Evolutionary conservation across 1,140 invertebrate species (phyloP).

Genomic region (Drosophila neocordata): DNA sequence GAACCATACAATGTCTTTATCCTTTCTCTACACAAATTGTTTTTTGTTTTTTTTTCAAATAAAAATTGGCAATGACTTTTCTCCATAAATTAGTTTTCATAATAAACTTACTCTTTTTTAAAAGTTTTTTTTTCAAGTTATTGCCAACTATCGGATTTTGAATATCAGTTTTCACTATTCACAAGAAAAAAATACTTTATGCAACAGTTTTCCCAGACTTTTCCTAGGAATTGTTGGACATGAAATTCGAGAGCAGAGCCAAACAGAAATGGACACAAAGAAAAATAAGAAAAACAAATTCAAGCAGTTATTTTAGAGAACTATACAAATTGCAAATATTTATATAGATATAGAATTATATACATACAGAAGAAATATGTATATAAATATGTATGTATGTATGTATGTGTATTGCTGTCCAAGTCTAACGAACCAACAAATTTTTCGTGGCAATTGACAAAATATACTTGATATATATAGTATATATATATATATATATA

Average conservation of each 20-base stretch:
- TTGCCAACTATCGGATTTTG: too few species aligned
- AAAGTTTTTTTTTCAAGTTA: too few species aligned
- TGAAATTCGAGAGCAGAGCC: not conserved
- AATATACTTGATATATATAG: conserved; percentile 41
- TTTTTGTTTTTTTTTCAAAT: too few species aligned
- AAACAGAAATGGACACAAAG: not conserved
- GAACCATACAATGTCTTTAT: too few species aligned
- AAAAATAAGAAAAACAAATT: conserved; percentile 7
- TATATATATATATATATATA: conserved; percentile 49
- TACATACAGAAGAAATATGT: conserved; percentile 40
- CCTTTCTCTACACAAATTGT: too few species aligned
- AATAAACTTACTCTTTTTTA: too few species aligned
- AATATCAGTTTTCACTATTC: too few species aligned
- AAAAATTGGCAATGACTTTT: too few species aligned
- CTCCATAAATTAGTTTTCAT: too few species aligned
- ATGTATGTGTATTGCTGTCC: conserved; percentile 24
- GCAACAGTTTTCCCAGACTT: not conserved
- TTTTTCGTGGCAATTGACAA: conserved; percentile 54
- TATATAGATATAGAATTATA: conserved; percentile 34
- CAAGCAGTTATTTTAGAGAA: conserved; percentile 63
- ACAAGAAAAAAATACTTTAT: not conserved
- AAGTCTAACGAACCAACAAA: conserved; percentile 32
- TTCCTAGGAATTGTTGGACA: not conserved
- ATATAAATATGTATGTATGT: conserved; percentile 27
- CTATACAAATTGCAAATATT: conserved; percentile 50